Evolutionary conservation across 37 sponge, comb jelly and placozoan genomes (phyloP).

Genomic region (Chondrilla cf. caribensis): DNA sequence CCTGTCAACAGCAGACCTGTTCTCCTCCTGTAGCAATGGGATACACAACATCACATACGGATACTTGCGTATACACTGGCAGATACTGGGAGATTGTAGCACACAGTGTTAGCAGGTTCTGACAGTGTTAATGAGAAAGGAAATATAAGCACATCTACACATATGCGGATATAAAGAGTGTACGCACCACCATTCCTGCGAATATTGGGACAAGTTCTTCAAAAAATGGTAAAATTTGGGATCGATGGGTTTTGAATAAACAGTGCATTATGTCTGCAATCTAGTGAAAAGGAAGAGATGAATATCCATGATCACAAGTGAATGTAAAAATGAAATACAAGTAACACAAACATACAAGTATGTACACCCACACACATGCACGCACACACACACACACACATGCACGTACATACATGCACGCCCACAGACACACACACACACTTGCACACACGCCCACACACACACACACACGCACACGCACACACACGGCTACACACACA

Average conservation of each 20-base stretch:
- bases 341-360: no score
- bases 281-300: slow-evolving; percentile 6
- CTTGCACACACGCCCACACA: neutral
- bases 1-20: slow-evolving; percentile 64
- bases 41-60: neutral
- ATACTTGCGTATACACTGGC: neutral
- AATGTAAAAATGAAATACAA: no score
- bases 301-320: no score
- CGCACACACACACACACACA: neutral
- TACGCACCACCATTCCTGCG: slow-evolving; percentile 77
- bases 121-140: no score
- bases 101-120: no score
- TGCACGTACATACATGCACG: neutral
- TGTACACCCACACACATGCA: no score
- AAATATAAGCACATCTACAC: no score
- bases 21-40: slow-evolving; percentile 56
- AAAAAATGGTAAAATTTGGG: slow-evolving; percentile 78
- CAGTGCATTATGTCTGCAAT: slow-evolving; percentile 92
- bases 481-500: neutral
- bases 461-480: neutral
- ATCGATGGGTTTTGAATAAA: slow-evolving; percentile 82
- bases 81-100: no score
- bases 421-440: neutral
- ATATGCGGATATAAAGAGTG: no score
- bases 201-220: slow-evolving; percentile 79